Conservation (phyloP, 2,797 vertebrate genomes). For the Siniperca scherzeri region DNA sequence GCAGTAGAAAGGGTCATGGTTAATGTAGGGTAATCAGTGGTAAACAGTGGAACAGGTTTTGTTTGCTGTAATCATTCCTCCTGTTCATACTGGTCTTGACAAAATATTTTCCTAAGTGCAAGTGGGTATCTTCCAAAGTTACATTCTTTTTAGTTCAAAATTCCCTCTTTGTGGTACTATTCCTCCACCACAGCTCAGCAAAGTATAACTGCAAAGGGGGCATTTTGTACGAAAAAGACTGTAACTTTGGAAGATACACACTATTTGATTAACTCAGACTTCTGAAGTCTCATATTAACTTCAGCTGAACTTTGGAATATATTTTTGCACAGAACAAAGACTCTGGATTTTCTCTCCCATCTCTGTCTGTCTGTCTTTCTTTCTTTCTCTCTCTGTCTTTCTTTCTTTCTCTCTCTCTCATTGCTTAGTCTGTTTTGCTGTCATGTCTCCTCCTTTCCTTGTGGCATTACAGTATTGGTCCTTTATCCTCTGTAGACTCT, state of each 20-base stretch:
- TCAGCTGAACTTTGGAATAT: slow-evolving; percentile 11
- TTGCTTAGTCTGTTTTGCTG: not conserved
- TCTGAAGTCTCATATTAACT: slow-evolving; percentile 18
- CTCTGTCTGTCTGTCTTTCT: not conserved
- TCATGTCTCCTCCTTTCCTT: slow-evolving; percentile 12
- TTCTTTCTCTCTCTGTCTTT: not conserved
- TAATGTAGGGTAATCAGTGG: not conserved
- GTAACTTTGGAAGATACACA: not conserved
- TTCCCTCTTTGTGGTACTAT: not conserved
- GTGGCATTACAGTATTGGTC: slow-evolving; percentile 8
- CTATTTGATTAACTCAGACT: slow-evolving; percentile 11
- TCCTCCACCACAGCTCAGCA: not conserved
- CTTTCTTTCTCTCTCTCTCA: not conserved
- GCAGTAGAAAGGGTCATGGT: not conserved
- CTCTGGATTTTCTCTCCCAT: not conserved
- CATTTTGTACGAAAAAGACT: not conserved
- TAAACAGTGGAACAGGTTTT: not conserved
- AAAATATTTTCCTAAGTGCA: not conserved
- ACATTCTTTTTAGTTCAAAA: not conserved
- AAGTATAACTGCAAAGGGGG: not conserved
- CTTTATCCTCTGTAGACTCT: slow-evolving; percentile 18
- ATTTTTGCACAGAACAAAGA: not conserved
- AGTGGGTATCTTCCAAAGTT: not conserved
- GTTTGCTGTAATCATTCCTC: not conserved
- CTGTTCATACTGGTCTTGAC: not conserved